These are phyloP conservation scores for Trypoxylus dichotomus DNA, from an alignment of 1,140 invertebrate species.

Conservation along the genomic window DNA sequence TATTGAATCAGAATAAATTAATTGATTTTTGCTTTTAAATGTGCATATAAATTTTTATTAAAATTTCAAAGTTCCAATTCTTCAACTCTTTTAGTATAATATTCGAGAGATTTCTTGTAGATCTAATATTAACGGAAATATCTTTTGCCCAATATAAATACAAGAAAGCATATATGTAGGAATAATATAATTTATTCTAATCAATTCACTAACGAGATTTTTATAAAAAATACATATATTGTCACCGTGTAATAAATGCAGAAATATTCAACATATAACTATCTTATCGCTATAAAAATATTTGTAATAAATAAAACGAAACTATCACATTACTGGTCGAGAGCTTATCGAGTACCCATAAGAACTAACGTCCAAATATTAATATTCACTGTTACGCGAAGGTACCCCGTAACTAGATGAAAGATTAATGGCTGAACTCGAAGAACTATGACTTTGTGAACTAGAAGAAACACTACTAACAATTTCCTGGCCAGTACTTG, in stretches of 20 bases:
- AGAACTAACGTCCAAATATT: neutral
- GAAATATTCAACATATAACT: constrained; percentile 11
- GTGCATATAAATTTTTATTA: no score
- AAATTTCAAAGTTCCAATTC: no score
- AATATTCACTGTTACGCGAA: neutral
- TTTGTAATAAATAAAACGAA: constrained; percentile 20
- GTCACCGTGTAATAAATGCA: constrained; percentile 31
- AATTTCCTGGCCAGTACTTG: neutral
- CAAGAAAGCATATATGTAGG: no score
- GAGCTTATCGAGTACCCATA: constrained; percentile 5
- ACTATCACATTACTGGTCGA: constrained; percentile 28
- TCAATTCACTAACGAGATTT: neutral
- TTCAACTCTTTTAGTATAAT: no score
- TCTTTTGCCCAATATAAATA: no score
- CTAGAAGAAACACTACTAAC: constrained; percentile 1
- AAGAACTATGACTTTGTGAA: constrained; percentile 1
- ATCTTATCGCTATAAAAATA: constrained; percentile 26
- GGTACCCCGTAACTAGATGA: constrained; percentile 31
- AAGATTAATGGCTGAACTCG: neutral
- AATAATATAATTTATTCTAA: no score
- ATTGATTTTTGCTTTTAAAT: no score
- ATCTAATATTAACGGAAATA: no score
- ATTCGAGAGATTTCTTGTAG: no score
- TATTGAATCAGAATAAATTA: no score
- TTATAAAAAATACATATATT: constrained; percentile 32